Base-by-base conservation (phyloP, 2,797 vertebrate species). In the Halcyon smyrnensis region DNA sequence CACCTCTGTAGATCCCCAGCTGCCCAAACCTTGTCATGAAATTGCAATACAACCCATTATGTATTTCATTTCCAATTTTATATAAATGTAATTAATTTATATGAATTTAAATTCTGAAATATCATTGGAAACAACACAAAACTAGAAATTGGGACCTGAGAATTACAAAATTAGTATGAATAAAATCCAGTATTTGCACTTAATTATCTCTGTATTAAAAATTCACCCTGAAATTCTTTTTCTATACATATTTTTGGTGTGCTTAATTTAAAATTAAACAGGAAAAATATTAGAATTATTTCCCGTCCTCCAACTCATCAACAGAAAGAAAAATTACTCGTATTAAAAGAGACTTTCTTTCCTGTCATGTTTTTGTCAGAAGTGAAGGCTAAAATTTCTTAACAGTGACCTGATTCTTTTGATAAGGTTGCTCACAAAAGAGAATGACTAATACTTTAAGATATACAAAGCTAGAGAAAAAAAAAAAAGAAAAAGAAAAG, bases 1-100 rank as follows among this genome's bases (percentile, higher is more conserved):
- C 34, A 27, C 5, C 5, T 24, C 34, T 11, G 21, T 45, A 71
- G 15, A 2, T 5, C 12, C 3, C 3, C 20, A 1, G 1, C 4
- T 51, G 67, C 46, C 53, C 88, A 76, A 56, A 51, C 9, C 16
- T 64, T 50, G 25, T 8, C 30, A 15, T 3, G 1, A 12, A 84
- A 59, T n/a, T 3, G 1, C 5, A 54, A 15, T 21, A 21, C 34
- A 39, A 82, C 76, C 8, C 15, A 51, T 45, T 43, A 25, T 13
- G 4, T 27, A 21, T 64, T 82, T 80, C 37, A 69, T 32, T 54
- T 71, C 36, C 13, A 87, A 20, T 51, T 71, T 7, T 13, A 69
- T 54, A 67, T 23, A 78, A 69, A 41, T 48, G 21, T 25, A n/a
- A n/a, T n/a, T n/a, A n/a, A n/a, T n/a, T n/a, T n/a, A 18, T n/a